A percentile compares a stretch with the other conserved stretches of the same genome.
These are phyloP conservation scores for Meriones psammophilus DNA, from an alignment of 2,797 vertebrate genomes.

Conservation along the genomic window DNA sequence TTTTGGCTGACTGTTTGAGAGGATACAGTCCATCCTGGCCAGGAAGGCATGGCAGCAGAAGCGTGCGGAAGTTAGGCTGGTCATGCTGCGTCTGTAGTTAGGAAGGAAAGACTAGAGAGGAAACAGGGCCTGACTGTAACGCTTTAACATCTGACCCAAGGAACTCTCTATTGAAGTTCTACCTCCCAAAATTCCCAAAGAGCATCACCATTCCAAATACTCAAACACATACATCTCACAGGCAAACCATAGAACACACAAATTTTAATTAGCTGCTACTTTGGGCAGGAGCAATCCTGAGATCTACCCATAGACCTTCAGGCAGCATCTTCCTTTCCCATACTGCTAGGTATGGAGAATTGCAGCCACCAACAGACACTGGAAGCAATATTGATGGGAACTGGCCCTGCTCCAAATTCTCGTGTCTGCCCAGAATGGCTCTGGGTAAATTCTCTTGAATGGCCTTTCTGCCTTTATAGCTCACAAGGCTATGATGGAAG, in stretches of 20 bases:
- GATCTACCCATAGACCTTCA: constrained; percentile 6
- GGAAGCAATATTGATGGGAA: not conserved
- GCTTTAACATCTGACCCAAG: not conserved
- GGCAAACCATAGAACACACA: not conserved
- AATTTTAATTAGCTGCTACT: not conserved
- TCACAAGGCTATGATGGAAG: not conserved
- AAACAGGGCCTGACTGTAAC: not conserved
- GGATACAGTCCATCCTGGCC: not conserved
- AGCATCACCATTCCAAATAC: not conserved
- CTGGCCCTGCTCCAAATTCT: not conserved
- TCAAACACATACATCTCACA: not conserved
- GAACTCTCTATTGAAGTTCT: not conserved
- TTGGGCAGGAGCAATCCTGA: not conserved
- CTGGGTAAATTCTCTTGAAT: not conserved
- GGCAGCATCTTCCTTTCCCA: not conserved
- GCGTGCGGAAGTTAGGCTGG: not conserved
- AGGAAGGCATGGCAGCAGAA: not conserved
- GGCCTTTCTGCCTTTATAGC: not conserved
- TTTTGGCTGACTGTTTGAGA: not conserved
- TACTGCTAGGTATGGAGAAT: not conserved
- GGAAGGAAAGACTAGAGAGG: not conserved
- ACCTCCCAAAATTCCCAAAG: not conserved
- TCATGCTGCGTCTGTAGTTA: not conserved
- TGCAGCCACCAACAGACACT: not conserved
- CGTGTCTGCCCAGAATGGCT: not conserved